Base-by-base conservation (phyloP, 2,888 invertebrate species). In the Eilema caniola region DNA sequence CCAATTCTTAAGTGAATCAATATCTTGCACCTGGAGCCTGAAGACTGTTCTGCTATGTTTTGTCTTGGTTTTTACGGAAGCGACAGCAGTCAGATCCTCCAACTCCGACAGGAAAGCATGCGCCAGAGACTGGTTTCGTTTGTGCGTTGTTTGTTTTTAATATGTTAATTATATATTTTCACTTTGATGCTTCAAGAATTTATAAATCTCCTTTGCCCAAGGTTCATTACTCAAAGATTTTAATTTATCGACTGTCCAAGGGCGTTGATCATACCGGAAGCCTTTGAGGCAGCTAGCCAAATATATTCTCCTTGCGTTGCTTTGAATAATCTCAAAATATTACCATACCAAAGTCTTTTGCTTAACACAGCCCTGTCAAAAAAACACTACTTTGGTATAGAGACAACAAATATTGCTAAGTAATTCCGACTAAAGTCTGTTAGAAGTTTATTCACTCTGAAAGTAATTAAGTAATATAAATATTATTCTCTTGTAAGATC, bases 251-350 rank as follows among this genome's bases (percentile, higher is more conserved):
- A 1, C 53, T 53, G 53, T n/a, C 47, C 53, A 53, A 53, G n/a
- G 47, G n/a, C 53, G 53, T 53, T n/a, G 20, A 53, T 53, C n/a
- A 53, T 53, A 53, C n/a, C 53, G 53, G n/a, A 53, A 53, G 53
- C 53, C 53, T 53, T 53, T 53, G 53, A n/a, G 53, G 53, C 53
- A 53, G 53, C 53, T 47, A 53, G 8, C 53, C 47, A 47, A 47
- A 47, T 47, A 7, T 20, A 20, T 47, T 47, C 47, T 47, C 53
- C n/a, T 53, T 53, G n/a, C 8, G 25, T 10, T 25, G 2, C 12
- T 25, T 41, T 41, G 37, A 53, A 53, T 53, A 53, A 53, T 53
- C n/a, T 53, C n/a, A 53, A 53, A 20, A 53, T 2, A 53, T 53
- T 53, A 53, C 7, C 53, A 53, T 53, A 53, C 53, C 53, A n/a